Base-by-base conservation (phyloP, 2,113 vertebrate genomes). In the Plotosus lineatus region DNA sequence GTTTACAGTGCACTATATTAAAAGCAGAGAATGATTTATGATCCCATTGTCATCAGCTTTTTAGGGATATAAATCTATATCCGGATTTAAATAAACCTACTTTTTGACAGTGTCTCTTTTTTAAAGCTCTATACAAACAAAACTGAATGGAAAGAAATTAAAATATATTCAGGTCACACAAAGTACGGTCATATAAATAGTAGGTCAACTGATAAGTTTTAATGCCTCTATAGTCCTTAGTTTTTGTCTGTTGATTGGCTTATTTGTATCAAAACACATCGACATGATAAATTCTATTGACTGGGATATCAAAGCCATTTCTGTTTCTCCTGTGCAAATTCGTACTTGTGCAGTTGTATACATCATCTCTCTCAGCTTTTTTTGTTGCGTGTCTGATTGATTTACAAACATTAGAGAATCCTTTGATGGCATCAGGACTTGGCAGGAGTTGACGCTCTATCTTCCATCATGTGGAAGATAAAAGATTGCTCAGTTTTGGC, bases 371-470 rank as follows among this genome's bases (percentile, higher is more conserved):
- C 11, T 7, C 31, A 38, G 44, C 42, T 31, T 15, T n/a, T 50
- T 28, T 44, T 80, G 63, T 53, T 63, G 73, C 40, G 44, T 72
- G 21, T 44, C 78, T 86, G 66, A 85, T 81, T 79, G 80, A 85
- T 85, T 79, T 78, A 76, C 80, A 89, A 88, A 89, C 86, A 86
- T 61, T 71, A 75, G 81, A 72, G 82, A 83, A 58, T 48, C 61
- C 72, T 75, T 48, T 74, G 75, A 82, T 46, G 75, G 68, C 84
- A 85, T 84, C 79, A 78, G 85, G 77, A 78, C 80, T 73, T 71
- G 56, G 82, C 53, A 80, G 78, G 63, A 75, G 55, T 42, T 55
- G 74, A 61, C 36, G 65, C 42, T 36, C 33, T 77, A 55, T 77
- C 60, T 76, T 48, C 42, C 65, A 53, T 72, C 55, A 77, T 48